phyloP scores from a whole-genome alignment of 2,113 vertebrate species.

The Stigmatopora nigra region DNA sequence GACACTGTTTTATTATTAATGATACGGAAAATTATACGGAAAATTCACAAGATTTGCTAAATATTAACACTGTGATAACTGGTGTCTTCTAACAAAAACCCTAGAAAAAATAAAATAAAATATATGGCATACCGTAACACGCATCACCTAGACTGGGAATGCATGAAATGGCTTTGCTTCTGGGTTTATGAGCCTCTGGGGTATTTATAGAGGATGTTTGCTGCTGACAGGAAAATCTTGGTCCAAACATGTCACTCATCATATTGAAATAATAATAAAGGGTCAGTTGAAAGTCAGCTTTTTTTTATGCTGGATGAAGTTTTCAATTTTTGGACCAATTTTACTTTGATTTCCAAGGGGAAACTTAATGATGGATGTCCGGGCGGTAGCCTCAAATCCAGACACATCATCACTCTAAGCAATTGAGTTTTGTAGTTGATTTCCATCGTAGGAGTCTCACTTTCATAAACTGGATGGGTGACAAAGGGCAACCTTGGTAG shows the following conservation, averaged over 20 bases:
- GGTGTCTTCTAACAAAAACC: constrained; percentile 37
- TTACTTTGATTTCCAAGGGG: not conserved
- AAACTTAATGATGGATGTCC: not conserved
- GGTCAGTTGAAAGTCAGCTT: not conserved
- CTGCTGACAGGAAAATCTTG: not conserved
- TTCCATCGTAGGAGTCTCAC: too few relatives aligned
- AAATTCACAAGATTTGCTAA: too few relatives aligned
- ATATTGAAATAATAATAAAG: not conserved
- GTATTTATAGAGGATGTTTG: not conserved
- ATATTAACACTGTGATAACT: not conserved
- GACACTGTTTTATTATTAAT: not conserved
- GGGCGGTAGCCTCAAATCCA: not conserved
- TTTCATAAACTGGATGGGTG: not conserved
- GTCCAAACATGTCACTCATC: not conserved
- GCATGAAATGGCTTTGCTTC: constrained; percentile 15
- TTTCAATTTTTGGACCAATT: not conserved
- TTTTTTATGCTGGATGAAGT: not conserved
- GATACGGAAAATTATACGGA: too few relatives aligned
- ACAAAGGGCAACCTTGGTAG: not conserved
- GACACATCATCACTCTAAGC: not conserved
- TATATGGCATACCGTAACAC: constrained; percentile 33
- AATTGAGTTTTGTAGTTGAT: too few relatives aligned
- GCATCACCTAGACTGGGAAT: constrained; percentile 7
- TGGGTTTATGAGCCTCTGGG: constrained; percentile 24
- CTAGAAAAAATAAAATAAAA: constrained; percentile 48